Conservation (phyloP, 1,140 invertebrate species). For the Diorhabda sublineata region DNA sequence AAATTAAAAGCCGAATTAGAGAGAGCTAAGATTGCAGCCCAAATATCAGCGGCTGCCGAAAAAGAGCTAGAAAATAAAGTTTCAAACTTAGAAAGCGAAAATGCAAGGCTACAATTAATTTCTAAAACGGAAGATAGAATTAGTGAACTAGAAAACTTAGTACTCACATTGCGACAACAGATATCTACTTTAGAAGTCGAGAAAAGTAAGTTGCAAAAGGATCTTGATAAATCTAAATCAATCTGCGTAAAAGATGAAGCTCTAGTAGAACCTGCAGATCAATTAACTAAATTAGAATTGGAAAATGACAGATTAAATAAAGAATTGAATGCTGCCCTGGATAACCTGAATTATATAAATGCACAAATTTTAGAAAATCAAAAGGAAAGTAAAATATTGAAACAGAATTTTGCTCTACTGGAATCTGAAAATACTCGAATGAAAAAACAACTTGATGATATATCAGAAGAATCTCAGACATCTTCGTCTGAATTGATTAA, state of each 20-base stretch:
- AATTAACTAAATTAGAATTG: constrained; percentile 23
- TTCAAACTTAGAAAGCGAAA: constrained; percentile 23
- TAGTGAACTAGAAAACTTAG: constrained; percentile 10
- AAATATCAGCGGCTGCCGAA: not conserved
- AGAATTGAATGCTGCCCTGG: constrained; percentile 20
- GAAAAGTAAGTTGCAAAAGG: constrained; percentile 24
- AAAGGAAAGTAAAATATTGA: constrained; percentile 9
- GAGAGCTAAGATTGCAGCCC: constrained; percentile 5
- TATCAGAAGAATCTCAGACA: constrained; percentile 13
- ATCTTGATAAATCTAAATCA: constrained; percentile 15
- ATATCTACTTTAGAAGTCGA: constrained; percentile 23
- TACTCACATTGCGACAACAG: constrained; percentile 18
- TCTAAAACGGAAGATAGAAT: not conserved
- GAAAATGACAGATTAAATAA: constrained; percentile 26
- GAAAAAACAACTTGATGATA: constrained; percentile 24
- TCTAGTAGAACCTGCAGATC: constrained; percentile 3
- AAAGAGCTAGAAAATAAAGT: constrained; percentile 7
- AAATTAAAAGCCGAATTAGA: constrained; percentile 20
- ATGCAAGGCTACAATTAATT: constrained; percentile 7
- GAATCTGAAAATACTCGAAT: constrained; percentile 18
- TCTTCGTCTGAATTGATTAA: constrained; percentile 7
- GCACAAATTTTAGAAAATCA: constrained; percentile 4
- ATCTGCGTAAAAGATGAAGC: constrained; percentile 9
- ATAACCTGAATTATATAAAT: constrained; percentile 17
- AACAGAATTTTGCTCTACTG: constrained; percentile 16